These are phyloP conservation scores for Ammospiza nelsoni DNA, from an alignment of 2,113 vertebrate genomes.

Conservation along the genomic window DNA sequence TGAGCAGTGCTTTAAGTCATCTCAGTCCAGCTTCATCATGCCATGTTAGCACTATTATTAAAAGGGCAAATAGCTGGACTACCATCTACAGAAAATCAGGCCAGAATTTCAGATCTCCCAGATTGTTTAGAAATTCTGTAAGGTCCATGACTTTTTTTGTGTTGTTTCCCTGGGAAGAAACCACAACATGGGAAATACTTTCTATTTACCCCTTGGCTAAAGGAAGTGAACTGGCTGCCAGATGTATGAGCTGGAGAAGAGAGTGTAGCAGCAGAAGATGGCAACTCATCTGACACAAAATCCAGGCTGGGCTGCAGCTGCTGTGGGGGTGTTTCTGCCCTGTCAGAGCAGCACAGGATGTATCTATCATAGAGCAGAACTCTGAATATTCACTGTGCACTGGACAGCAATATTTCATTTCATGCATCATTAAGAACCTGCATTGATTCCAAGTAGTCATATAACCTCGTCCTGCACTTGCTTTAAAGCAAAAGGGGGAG, in stretches of 20 bases:
- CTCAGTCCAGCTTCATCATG: not conserved
- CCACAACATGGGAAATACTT: not conserved
- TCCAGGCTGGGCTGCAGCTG: not conserved
- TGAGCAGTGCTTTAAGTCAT: not conserved
- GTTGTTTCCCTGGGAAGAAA: not conserved
- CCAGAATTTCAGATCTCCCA: not conserved
- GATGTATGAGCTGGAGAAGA: not conserved
- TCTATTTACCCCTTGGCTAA: not conserved
- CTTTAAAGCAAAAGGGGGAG: not conserved
- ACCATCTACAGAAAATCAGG: not conserved
- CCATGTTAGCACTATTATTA: not conserved
- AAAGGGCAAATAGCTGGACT: not conserved
- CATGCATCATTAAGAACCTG: conserved; percentile 51
- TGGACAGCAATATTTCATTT: conserved; percentile 63
- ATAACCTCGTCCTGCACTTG: conserved; percentile 1
- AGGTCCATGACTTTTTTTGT: not conserved
- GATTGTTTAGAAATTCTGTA: not conserved
- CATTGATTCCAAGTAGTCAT: conserved; percentile 47
- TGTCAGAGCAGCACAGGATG: conserved; percentile 5
- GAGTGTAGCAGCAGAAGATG: not conserved
- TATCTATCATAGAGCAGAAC: not conserved
- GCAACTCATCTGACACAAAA: not conserved
- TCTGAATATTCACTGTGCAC: conserved; percentile 17
- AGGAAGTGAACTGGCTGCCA: not conserved
- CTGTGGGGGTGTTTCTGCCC: not conserved